These are phyloP conservation scores for Sitodiplosis mosellana DNA, from an alignment of 1,140 invertebrate genomes.

Conservation along the genomic window DNA sequence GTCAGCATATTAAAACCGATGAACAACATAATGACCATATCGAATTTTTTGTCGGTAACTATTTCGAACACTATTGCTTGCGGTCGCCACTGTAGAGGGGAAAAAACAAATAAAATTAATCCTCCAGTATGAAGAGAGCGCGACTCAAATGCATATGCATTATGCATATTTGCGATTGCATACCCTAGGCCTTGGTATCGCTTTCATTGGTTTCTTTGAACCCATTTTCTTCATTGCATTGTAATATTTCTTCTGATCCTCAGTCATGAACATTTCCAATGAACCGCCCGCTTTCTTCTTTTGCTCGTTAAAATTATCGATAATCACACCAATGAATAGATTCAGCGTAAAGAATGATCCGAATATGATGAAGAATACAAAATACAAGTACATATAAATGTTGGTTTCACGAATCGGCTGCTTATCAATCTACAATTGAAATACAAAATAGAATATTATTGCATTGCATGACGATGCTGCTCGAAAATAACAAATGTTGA, in stretches of 20 bases:
- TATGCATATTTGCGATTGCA: slow-evolving; percentile 11
- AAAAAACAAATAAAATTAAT: slow-evolving; percentile 7
- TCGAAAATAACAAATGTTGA: no score
- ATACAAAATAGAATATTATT: slow-evolving; percentile 2
- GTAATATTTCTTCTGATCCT: slow-evolving; percentile 99
- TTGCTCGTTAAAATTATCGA: slow-evolving; percentile 97
- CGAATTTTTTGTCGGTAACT: slow-evolving; percentile 95
- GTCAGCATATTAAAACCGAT: slow-evolving; percentile 97
- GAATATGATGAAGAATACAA: slow-evolving; percentile 95
- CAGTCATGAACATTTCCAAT: slow-evolving; percentile 99
- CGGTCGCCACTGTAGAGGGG: slow-evolving; percentile 67
- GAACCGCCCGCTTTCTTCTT: slow-evolving; percentile 98
- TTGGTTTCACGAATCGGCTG: slow-evolving; percentile 89
- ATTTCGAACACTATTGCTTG: slow-evolving; percentile 94
- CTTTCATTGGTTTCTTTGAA: slow-evolving; percentile 93
- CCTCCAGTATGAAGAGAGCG: not conserved
- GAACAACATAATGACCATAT: slow-evolving; percentile 98
- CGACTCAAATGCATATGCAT: not conserved
- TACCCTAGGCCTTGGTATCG: slow-evolving; percentile 90
- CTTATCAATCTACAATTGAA: slow-evolving; percentile 45
- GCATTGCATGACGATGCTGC: not conserved
- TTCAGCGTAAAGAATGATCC: slow-evolving; percentile 96
- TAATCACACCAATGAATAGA: slow-evolving; percentile 95
- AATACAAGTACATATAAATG: slow-evolving; percentile 96
- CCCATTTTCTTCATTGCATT: slow-evolving; percentile 99